Conservation (phyloP, 2,797 vertebrate genomes). For the Xiphorhynchus erythropygius region DNA sequence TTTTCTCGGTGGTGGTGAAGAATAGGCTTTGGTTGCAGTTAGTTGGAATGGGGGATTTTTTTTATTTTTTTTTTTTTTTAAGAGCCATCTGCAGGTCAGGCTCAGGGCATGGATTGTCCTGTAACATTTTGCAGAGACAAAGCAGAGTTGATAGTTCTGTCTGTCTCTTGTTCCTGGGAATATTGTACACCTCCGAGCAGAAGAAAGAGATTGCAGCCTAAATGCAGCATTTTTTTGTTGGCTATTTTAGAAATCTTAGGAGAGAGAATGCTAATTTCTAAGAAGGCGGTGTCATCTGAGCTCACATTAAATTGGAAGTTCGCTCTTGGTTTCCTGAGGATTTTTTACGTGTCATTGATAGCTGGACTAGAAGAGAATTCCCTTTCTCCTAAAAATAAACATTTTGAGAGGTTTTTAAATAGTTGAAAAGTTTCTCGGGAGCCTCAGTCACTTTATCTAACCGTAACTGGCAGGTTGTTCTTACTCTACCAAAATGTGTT, state of each 20-base stretch:
- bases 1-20: background rate
- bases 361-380: constrained; percentile 63
- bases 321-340: constrained; percentile 66
- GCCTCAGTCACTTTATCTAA: constrained; percentile 34
- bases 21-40: background rate
- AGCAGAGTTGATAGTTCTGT: constrained; percentile 73
- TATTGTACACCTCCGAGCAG: constrained; percentile 64
- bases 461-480: constrained; percentile 20
- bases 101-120: constrained; percentile 64
- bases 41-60: background rate
- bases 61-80: background rate
- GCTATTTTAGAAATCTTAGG: constrained; percentile 66
- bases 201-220: constrained; percentile 57
- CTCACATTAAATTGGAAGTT: constrained; percentile 66
- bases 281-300: constrained; percentile 66
- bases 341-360: constrained; percentile 70
- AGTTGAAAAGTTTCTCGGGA: constrained; percentile 47
- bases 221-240: constrained; percentile 42
- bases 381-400: constrained; percentile 65
- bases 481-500: constrained; percentile 12
- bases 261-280: constrained; percentile 60
- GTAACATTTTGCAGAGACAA: constrained; percentile 77
- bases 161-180: constrained; percentile 71
- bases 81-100: constrained; percentile 72
- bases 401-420: constrained; percentile 69